Evolutionary conservation across 1,140 invertebrate genomes (phyloP).

Genomic region (Asbolus verrucosus): DNA sequence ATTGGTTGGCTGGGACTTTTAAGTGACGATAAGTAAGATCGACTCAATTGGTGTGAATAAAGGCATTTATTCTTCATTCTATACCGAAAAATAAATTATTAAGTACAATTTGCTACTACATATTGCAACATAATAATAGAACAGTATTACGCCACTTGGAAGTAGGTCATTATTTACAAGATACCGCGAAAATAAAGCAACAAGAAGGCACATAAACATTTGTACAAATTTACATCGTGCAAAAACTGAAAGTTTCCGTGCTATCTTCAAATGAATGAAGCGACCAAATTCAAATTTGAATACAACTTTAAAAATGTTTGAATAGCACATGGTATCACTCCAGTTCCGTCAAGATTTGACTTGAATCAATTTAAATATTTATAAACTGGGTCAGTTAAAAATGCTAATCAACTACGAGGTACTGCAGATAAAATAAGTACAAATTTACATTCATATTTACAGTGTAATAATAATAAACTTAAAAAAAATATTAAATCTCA

Average conservation of each 20-base stretch:
- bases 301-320: not conserved
- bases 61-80: conserved; percentile 15
- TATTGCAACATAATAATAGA: conserved; percentile 4
- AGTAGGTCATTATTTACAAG: conserved; percentile 2
- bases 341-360: too few species aligned
- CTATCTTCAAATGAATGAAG: not conserved
- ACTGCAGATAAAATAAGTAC: not conserved
- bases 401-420: not conserved
- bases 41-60: too few species aligned
- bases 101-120: conserved; percentile 25
- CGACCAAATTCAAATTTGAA: not conserved
- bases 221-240: conserved; percentile 26
- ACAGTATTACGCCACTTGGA: not conserved
- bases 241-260: too few species aligned
- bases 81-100: conserved; percentile 28
- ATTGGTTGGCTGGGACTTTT: too few species aligned
- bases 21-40: too few species aligned
- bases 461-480: not conserved
- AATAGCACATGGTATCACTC: too few species aligned
- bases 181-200: conserved; percentile 13
- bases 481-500: too few species aligned
- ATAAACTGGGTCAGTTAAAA: too few species aligned
- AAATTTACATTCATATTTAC: not conserved
- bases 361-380: too few species aligned
- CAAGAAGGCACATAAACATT: conserved; percentile 35